Evolutionary conservation across 2,888 invertebrate species (phyloP).

Genomic region (Pherbina coryleti): DNA sequence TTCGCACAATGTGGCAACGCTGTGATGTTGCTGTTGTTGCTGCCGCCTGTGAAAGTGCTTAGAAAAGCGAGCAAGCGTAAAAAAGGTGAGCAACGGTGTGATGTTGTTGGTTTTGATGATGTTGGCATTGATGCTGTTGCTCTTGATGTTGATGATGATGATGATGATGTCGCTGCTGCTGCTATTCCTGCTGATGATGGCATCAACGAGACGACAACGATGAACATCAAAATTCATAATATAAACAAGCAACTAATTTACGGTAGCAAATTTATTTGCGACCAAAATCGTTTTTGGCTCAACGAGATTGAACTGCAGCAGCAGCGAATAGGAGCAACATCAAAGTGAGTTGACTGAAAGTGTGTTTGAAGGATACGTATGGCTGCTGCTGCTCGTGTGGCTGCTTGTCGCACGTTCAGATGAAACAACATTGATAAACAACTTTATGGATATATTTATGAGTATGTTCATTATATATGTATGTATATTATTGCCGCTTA

Average conservation of each 20-base stretch:
- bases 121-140: not conserved
- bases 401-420: not conserved
- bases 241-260: slow-evolving; percentile 44
- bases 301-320: not conserved
- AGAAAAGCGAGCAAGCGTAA: not conserved
- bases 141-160: not conserved
- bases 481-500: not conserved
- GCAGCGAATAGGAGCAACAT: not conserved
- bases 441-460: slow-evolving; percentile 27
- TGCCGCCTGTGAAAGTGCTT: not conserved
- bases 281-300: slow-evolving; percentile 32
- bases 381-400: not conserved
- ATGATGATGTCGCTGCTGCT: not conserved
- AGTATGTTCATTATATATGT: slow-evolving; percentile 19
- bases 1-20: not conserved
- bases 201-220: not conserved
- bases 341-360: not conserved
- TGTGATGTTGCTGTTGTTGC: not conserved
- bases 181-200: slow-evolving; percentile 7
- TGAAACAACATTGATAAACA: slow-evolving; percentile 7
- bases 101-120: not conserved
- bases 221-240: slow-evolving; percentile 44
- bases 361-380: not conserved
- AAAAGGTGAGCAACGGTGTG: not conserved
- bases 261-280: slow-evolving; percentile 26